Conservation (phyloP, 2,888 invertebrate species). For the Pammene aurita region DNA sequence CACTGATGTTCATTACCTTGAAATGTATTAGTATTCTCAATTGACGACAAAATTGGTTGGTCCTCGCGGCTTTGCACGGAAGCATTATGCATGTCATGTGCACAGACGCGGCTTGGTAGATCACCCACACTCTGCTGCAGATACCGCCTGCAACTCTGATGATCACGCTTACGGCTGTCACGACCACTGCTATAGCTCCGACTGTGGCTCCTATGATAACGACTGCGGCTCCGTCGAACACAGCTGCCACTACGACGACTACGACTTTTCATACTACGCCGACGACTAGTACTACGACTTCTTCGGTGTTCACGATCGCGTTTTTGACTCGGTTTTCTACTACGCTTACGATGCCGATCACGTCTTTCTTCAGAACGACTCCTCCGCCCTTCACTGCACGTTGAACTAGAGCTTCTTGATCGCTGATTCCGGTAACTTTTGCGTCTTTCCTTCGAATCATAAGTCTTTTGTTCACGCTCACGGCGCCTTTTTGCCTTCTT, state of each 20-base stretch:
- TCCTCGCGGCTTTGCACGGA: too few relatives aligned
- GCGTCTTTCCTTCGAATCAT: background rate
- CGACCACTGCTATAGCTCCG: background rate
- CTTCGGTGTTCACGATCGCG: background rate
- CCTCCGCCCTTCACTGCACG: background rate
- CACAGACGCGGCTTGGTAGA: too few relatives aligned
- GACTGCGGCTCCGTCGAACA: background rate
- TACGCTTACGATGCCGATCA: background rate
- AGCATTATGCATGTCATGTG: too few relatives aligned
- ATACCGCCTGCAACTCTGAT: too few relatives aligned
- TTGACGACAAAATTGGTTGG: too few relatives aligned
- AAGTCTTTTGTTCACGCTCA: background rate
- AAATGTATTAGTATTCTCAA: too few relatives aligned
- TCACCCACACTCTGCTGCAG: too few relatives aligned
- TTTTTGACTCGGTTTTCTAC: background rate
- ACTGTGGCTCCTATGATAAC: too few relatives aligned
- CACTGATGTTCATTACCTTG: too few relatives aligned
- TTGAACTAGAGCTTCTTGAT: background rate
- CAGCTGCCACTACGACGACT: background rate
- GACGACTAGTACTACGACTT: background rate
- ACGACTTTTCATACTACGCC: background rate
- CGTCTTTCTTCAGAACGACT: background rate
- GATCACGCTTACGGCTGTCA: background rate
- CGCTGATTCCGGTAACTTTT: background rate
- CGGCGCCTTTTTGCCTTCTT: background rate